These are phyloP conservation scores for Sisyra nigra DNA, from an alignment of 2,888 invertebrate genomes.

Conservation along the genomic window DNA sequence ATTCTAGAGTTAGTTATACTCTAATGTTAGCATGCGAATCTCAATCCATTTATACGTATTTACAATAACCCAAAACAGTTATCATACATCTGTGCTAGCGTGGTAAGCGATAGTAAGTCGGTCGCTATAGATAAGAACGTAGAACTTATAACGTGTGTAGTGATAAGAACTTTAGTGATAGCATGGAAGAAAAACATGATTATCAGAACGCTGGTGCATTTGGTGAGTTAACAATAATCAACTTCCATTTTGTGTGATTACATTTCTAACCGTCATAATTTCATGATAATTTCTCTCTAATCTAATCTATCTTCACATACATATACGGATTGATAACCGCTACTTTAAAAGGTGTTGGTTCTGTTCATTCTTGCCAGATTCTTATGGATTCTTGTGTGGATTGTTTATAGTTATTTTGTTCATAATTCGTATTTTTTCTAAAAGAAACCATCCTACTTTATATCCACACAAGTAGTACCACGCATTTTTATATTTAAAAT, in stretches of 20 bases:
- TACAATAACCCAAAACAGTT: too few species aligned
- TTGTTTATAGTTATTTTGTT: not conserved
- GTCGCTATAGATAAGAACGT: too few species aligned
- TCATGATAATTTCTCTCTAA: constrained; percentile 3
- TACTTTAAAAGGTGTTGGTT: not conserved
- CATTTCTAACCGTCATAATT: not conserved
- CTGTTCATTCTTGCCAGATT: not conserved
- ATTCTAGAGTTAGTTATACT: too few species aligned
- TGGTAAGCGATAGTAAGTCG: too few species aligned
- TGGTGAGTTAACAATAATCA: constrained; percentile 2
- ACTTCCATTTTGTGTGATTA: constrained; percentile 1
- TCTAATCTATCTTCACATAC: constrained; percentile 2
- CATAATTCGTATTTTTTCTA: not conserved
- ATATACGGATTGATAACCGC: constrained; percentile 3
- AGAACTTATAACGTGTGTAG: not conserved
- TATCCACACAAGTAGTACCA: too few species aligned
- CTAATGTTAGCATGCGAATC: too few species aligned
- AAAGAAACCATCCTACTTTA: not conserved
- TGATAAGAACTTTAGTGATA: constrained; percentile 5
- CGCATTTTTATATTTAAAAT: too few species aligned
- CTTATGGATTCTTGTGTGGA: not conserved
- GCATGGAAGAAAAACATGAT: constrained; percentile 3
- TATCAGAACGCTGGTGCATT: constrained; percentile 5
- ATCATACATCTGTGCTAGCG: too few species aligned
- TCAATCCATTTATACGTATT: too few species aligned